Conservation (phyloP, 2,888 invertebrate species). For the Heliconius aoede region DNA sequence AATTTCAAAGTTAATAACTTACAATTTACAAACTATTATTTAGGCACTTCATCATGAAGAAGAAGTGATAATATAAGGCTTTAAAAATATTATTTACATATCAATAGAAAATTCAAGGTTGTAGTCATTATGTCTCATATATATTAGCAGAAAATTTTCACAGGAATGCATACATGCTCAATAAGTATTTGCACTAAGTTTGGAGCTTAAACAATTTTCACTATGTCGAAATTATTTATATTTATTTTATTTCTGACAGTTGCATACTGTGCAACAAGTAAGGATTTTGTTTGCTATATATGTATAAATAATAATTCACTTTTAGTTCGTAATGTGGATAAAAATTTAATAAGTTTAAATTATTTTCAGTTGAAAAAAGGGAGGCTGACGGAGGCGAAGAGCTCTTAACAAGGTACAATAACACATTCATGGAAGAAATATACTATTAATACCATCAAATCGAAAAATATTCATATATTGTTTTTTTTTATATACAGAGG, state of each 20-base stretch:
- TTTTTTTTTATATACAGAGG: not conserved
- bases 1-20: conserved; percentile 1
- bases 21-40: conserved; percentile 16
- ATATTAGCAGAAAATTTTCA: conserved; percentile 29
- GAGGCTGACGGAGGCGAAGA: conserved; percentile 22
- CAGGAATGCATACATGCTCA: conserved; percentile 28
- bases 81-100: conserved; percentile 32
- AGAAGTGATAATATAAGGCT: conserved; percentile 20
- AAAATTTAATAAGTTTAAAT: not conserved
- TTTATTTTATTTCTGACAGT: conserved; percentile 26
- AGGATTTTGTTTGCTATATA: not conserved
- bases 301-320: not conserved
- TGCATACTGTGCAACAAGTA: conserved; percentile 32
- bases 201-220: not conserved
- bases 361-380: conserved; percentile 36
- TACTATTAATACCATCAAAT: too few species aligned
- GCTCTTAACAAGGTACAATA: conserved; percentile 1
- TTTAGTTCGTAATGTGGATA: not conserved
- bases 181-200: conserved; percentile 27
- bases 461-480: not conserved
- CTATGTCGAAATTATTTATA: conserved; percentile 31
- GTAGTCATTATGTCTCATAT: conserved; percentile 27
- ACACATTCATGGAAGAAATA: not conserved
- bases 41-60: not conserved
- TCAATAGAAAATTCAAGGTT: conserved; percentile 38